These are phyloP conservation scores for Laticauda laticaudata DNA, from an alignment of 2,113 vertebrate species.

Conservation along the genomic window DNA sequence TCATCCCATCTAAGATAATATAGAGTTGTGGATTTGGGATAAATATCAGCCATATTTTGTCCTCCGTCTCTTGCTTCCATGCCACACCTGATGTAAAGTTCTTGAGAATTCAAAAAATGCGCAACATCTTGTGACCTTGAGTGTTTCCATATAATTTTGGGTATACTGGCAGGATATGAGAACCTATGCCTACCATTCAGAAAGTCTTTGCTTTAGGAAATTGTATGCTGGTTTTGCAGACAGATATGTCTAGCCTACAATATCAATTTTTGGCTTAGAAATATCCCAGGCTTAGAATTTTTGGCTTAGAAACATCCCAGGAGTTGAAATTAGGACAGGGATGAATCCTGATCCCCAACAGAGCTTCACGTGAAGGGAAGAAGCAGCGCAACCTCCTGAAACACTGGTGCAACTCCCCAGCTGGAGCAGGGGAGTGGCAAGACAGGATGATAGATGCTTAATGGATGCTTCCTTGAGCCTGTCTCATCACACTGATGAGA, in stretches of 20 bases:
- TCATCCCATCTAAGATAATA: not conserved
- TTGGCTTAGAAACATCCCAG: not conserved
- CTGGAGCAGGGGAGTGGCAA: no score
- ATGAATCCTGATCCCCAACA: not conserved
- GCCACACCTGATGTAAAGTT: not conserved
- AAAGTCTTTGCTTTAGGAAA: not conserved
- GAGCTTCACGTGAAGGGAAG: no score
- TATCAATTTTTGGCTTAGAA: not conserved
- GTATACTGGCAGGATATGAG: not conserved
- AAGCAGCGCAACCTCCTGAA: no score
- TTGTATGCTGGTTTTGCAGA: not conserved
- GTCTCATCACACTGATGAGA: no score
- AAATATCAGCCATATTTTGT: not conserved
- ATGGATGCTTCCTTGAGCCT: no score
- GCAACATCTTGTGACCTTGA: not conserved
- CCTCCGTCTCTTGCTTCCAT: not conserved
- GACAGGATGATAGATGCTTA: no score
- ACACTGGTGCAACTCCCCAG: no score
- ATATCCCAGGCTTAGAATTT: not conserved
- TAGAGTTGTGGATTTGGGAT: not conserved
- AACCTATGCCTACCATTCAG: not conserved
- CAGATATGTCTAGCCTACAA: not conserved
- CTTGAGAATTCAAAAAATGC: not conserved
- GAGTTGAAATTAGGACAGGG: not conserved
- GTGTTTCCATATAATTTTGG: not conserved